A percentile compares a stretch with the other conserved stretches of the same genome.
These are phyloP conservation scores for Tuta absoluta DNA, from an alignment of 2,888 invertebrate genomes.

Conservation along the genomic window DNA sequence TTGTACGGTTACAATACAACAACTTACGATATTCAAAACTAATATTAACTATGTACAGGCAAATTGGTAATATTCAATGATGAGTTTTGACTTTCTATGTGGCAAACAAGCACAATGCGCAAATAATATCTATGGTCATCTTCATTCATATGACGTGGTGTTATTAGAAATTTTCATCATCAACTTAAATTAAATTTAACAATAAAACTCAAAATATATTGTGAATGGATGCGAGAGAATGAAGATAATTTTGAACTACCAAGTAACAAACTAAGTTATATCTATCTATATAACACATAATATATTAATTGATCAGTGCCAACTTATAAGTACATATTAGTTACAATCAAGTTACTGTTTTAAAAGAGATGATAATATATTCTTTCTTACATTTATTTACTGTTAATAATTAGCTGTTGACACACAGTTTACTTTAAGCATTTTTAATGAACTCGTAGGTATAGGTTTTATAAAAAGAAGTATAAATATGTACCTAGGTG, in stretches of 20 bases:
- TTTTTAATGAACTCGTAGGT: too few species aligned
- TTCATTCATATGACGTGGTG: too few species aligned
- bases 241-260: slow-evolving; percentile 9
- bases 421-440: too few species aligned
- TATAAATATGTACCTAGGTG: not conserved
- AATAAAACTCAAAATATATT: not conserved
- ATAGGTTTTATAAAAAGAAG: not conserved
- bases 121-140: not conserved
- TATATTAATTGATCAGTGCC: too few species aligned
- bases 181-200: not conserved
- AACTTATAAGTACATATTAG: too few species aligned
- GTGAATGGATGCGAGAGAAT: not conserved
- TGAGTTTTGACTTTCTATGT: not conserved
- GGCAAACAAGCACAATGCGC: not conserved
- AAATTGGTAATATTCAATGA: not conserved
- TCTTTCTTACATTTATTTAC: too few species aligned
- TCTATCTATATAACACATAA: too few species aligned
- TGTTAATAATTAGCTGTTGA: too few species aligned
- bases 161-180: slow-evolving; percentile 12
- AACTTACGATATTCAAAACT: slow-evolving; percentile 10
- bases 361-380: too few species aligned
- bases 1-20: slow-evolving; percentile 17
- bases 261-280: not conserved
- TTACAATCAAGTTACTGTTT: too few species aligned
- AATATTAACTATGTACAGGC: not conserved